Evolutionary conservation across 2,888 invertebrate species (phyloP).

Genomic region (Boloria selene): DNA sequence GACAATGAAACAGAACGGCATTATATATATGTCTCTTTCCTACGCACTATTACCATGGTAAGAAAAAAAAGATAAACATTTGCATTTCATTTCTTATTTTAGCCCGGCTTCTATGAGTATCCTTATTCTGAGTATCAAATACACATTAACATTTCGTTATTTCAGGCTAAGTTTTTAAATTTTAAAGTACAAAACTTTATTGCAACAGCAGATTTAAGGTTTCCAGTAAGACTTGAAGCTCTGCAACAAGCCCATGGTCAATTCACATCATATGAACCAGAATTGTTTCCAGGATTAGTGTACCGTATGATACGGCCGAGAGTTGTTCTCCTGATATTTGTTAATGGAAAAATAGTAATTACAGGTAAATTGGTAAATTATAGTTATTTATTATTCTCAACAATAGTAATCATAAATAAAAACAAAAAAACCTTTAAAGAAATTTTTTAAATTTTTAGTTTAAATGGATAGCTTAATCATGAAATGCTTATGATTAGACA

Average conservation of each 20-base stretch:
- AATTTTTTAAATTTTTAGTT: neutral
- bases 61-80: too few species aligned
- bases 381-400: neutral
- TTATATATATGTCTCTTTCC: too few species aligned
- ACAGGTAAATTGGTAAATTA: conserved; percentile 84
- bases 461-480: neutral
- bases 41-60: too few species aligned
- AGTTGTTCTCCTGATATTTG: conserved; percentile 98
- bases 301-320: conserved; percentile 98
- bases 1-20: too few species aligned
- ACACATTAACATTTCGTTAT: conserved; percentile 4
- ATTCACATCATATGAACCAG: conserved; percentile 96
- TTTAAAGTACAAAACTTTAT: conserved; percentile 91
- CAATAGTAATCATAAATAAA: too few species aligned
- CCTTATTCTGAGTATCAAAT: too few species aligned
- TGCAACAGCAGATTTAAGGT: conserved; percentile 88
- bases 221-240: conserved; percentile 88
- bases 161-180: conserved; percentile 86
- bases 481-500: too few species aligned
- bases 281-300: conserved; percentile 98
- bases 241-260: conserved; percentile 88
- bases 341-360: conserved; percentile 99
- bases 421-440: too few species aligned
- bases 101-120: too few species aligned
- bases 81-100: too few species aligned